phyloP scores from a whole-genome alignment of 2,888 invertebrate species.

The Balanococcus diminutus region DNA sequence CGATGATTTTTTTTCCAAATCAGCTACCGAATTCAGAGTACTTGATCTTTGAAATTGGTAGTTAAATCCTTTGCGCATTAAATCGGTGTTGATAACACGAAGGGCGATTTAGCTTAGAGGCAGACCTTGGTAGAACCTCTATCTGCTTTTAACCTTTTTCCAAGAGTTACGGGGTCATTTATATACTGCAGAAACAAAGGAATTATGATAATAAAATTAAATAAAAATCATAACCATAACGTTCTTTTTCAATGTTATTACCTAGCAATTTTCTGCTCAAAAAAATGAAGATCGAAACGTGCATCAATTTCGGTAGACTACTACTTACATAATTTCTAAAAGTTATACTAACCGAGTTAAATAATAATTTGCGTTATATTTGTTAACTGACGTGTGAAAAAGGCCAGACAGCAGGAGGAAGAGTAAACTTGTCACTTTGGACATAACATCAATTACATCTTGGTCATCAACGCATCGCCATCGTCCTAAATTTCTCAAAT shows the following conservation, averaged over 20 bases:
- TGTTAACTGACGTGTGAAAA: slow-evolving; percentile 26
- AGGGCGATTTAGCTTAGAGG: no score
- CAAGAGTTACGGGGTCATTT: not conserved
- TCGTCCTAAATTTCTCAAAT: slow-evolving; percentile 31
- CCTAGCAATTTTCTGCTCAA: not conserved
- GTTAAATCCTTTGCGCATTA: not conserved
- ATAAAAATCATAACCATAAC: not conserved
- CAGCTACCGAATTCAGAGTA: no score
- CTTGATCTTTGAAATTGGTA: no score
- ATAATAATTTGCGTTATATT: not conserved
- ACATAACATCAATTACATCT: slow-evolving; percentile 31
- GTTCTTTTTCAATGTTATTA: not conserved
- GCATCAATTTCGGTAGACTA: not conserved
- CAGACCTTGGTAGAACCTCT: not conserved
- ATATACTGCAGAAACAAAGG: not conserved
- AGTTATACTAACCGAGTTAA: slow-evolving; percentile 27
- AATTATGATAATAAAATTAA: not conserved
- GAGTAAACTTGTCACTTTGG: not conserved
- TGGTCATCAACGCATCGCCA: not conserved
- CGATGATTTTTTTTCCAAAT: no score
- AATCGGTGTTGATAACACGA: no score
- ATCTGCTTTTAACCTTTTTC: not conserved
- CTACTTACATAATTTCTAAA: slow-evolving; percentile 4
- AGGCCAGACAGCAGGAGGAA: not conserved
- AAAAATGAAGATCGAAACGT: not conserved